Evolutionary conservation across 2,888 invertebrate genomes (phyloP).

Genomic region (Drosophila fulvimacula): DNA sequence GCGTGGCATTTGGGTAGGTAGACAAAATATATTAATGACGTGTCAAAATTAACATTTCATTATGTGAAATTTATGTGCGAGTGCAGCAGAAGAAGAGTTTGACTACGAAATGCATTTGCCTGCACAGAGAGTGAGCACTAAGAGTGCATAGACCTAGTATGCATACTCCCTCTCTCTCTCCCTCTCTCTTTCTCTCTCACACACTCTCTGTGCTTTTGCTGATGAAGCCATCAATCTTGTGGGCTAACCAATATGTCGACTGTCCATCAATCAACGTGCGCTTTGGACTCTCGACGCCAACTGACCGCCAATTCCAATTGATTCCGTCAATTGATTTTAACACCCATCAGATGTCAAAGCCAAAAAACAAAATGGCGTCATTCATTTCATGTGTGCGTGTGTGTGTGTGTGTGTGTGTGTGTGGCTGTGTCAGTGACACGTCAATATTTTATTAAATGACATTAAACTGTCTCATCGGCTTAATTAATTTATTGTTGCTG

Average conservation of each 20-base stretch:
- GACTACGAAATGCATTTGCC: conserved; percentile 35
- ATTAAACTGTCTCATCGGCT: conserved; percentile 85
- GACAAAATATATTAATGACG: conserved; percentile 83
- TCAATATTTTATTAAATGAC: conserved; percentile 85
- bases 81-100: conserved; percentile 12
- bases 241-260: conserved; percentile 73
- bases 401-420: conserved; percentile 14
- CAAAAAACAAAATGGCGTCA: conserved; percentile 76
- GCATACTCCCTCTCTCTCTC: neutral
- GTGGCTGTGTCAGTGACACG: conserved; percentile 76
- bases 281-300: conserved; percentile 42
- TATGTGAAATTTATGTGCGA: conserved; percentile 63
- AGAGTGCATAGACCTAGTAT: neutral
- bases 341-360: conserved; percentile 75
- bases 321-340: conserved; percentile 84
- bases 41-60: conserved; percentile 84
- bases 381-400: conserved; percentile 29
- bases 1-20: conserved; percentile 34
- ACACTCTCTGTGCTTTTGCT: conserved; percentile 1
- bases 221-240: conserved; percentile 68
- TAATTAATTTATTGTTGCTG: conserved; percentile 85
- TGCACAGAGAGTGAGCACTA: neutral
- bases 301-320: conserved; percentile 83
- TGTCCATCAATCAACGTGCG: conserved; percentile 81
- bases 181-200: neutral